Conservation (phyloP, 2,888 invertebrate species). For the Cephonodes hylas region DNA sequence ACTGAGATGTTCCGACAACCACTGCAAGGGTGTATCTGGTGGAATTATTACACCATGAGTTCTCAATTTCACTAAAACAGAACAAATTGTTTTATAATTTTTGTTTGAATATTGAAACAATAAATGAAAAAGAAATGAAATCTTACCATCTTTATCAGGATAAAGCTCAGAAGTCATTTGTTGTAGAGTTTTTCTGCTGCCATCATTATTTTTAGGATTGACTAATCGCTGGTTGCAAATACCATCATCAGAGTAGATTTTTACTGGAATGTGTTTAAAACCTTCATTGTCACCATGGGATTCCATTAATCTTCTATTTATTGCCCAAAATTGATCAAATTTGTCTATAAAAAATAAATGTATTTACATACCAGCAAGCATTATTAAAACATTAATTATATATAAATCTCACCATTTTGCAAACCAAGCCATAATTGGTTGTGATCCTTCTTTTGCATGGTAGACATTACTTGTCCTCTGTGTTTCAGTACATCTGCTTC, state of each 20-base stretch:
- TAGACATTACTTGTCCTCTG: constrained; percentile 92
- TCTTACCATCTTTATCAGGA: constrained; percentile 78
- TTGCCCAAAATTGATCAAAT: constrained; percentile 99
- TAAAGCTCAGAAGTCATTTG: constrained; percentile 87
- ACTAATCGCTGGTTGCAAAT: constrained; percentile 88
- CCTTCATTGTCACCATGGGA: constrained; percentile 87
- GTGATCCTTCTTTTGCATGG: constrained; percentile 98
- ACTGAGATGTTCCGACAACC: constrained; percentile 98
- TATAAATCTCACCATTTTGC: constrained; percentile 87
- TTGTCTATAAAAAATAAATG: constrained; percentile 85
- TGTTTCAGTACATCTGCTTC: constrained; percentile 99
- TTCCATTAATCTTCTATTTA: constrained; percentile 98
- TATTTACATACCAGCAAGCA: background rate
- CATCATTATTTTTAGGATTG: constrained; percentile 87
- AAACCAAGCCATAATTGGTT: constrained; percentile 97
- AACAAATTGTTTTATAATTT: background rate
- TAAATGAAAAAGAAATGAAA: background rate
- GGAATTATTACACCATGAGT: constrained; percentile 96
- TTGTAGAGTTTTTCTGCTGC: constrained; percentile 85
- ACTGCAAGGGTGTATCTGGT: constrained; percentile 93
- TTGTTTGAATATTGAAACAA: background rate
- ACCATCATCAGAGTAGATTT: constrained; percentile 88
- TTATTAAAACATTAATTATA: background rate
- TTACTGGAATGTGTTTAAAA: constrained; percentile 94
- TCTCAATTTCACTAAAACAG: constrained; percentile 85